Base-by-base conservation (phyloP, 2,888 invertebrate genomes). In the Dinocampus coccinellae region DNA sequence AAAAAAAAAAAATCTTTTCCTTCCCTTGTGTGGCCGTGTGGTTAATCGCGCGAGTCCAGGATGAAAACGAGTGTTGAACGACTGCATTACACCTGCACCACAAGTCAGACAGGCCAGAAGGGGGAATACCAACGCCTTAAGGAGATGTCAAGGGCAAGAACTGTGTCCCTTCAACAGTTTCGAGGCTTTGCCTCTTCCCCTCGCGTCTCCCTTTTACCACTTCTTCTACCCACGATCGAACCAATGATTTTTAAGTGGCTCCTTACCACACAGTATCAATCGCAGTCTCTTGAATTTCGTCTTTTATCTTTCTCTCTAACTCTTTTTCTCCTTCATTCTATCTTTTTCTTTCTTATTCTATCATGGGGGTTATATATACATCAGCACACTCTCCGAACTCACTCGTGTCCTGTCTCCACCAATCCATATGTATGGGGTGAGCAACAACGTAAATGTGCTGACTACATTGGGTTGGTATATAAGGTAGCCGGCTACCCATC, bases 401-500 rank as follows among this genome's bases (percentile, higher is more conserved):
- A 64, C 24, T 68, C 29, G 53, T 71, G 75, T 74, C 75, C 76
- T 77, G 73, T 58, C 70, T 58, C 47, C 62, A 55, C 70, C 76
- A 80, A 83, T 85, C 83, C 83, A 85, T 84, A 85, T 84, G 83
- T 83, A 85, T 85, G 81, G 83, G 83, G 82, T 82, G 79, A 69
- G 29, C 39, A 62, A 47, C 81, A 77, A 79, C 80, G 82, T 80
- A 84, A 85, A 86, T 85, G 84, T 85, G 85, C 85, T 85, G 86
- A 84, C 85, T 86, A 86, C 85, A 86, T 85, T 86, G 85, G 78
- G 77, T 75, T 75, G 80, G 81, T 86, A 86, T 86, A 86, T 84
- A 86, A 86, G 84, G 84, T 83, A 81, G 82, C 81, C 79, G 79
- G 78, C 75, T 79, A 80, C 82, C 82, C 82, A 83, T 83, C 82